Conservation (phyloP, 2,888 invertebrate species). For the Hypselothyrea guttata region DNA sequence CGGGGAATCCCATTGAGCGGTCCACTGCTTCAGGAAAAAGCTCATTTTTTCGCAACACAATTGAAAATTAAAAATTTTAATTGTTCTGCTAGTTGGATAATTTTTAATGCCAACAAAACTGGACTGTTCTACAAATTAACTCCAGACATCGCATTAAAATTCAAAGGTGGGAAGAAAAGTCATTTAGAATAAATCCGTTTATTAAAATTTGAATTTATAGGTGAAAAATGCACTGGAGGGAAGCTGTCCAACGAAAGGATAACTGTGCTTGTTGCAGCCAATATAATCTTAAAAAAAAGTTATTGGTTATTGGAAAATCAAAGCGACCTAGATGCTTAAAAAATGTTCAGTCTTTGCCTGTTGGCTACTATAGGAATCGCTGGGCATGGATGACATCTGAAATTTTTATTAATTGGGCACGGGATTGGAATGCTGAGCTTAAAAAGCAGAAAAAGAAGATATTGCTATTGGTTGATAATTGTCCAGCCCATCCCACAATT, state of each 20-base stretch:
- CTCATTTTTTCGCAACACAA: constrained; percentile 23
- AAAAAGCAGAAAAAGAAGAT: constrained; percentile 14
- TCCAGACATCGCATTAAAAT: constrained; percentile 20
- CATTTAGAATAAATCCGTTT: constrained; percentile 14
- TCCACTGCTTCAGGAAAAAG: constrained; percentile 14
- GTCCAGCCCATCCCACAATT: constrained; percentile 15
- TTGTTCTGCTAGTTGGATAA: constrained; percentile 8
- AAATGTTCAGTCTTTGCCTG: constrained; percentile 10
- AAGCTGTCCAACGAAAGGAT: constrained; percentile 18
- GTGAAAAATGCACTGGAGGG: constrained; percentile 18
- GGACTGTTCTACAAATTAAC: constrained; percentile 22
- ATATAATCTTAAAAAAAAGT: constrained; percentile 11
- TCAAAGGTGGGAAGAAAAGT: constrained; percentile 16
- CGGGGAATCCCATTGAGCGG: too few relatives aligned
- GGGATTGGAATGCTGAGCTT: constrained; percentile 14
- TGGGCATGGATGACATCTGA: constrained; percentile 14
- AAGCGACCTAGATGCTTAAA: constrained; percentile 14
- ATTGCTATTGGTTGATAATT: constrained; percentile 21
- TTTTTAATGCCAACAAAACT: constrained; percentile 16
- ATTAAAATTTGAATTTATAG: constrained; percentile 15
- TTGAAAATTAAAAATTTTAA: constrained; percentile 16
- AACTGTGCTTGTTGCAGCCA: constrained; percentile 18
- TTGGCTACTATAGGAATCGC: constrained; percentile 14
- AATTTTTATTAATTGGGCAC: constrained; percentile 15
- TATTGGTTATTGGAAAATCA: constrained; percentile 15